Conservation (phyloP, 2,113 vertebrate species). For the Channa argus region DNA sequence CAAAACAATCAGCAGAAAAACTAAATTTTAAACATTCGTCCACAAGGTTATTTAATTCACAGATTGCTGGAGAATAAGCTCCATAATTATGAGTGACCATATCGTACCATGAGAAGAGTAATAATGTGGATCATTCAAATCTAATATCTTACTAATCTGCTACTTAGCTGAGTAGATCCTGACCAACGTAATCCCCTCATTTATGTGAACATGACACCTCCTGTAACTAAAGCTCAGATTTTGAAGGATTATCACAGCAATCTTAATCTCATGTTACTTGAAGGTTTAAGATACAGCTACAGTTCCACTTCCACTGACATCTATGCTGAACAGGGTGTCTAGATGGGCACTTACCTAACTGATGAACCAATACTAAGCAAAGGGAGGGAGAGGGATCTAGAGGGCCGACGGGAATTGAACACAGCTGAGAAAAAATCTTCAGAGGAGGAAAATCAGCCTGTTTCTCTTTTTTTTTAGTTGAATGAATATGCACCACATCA, state of each 20-base stretch:
- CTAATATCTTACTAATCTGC: constrained; percentile 69
- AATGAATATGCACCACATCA: no score
- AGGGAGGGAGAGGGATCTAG: no score
- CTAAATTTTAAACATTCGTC: constrained; percentile 18
- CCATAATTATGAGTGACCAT: constrained; percentile 47
- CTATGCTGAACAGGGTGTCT: neutral
- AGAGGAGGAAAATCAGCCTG: no score
- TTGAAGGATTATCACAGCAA: constrained; percentile 61
- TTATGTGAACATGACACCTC: constrained; percentile 30
- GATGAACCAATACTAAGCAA: constrained; percentile 33
- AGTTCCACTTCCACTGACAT: constrained; percentile 5
- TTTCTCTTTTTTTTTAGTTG: no score
- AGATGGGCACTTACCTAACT: constrained; percentile 27
- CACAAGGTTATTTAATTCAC: constrained; percentile 36
- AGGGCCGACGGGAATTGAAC: no score
- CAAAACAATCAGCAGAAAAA: neutral
- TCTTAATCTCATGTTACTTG: constrained; percentile 44
- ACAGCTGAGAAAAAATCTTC: no score
- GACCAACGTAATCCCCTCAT: constrained; percentile 47
- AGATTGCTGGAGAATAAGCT: constrained; percentile 27
- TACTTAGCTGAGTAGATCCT: constrained; percentile 60
- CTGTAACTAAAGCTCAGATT: constrained; percentile 57
- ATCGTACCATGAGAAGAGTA: constrained; percentile 29
- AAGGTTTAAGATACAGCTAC: constrained; percentile 1
- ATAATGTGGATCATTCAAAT: constrained; percentile 55